These are phyloP conservation scores for Microchirus variegatus DNA, from an alignment of 2,797 vertebrate species.

Conservation along the genomic window DNA sequence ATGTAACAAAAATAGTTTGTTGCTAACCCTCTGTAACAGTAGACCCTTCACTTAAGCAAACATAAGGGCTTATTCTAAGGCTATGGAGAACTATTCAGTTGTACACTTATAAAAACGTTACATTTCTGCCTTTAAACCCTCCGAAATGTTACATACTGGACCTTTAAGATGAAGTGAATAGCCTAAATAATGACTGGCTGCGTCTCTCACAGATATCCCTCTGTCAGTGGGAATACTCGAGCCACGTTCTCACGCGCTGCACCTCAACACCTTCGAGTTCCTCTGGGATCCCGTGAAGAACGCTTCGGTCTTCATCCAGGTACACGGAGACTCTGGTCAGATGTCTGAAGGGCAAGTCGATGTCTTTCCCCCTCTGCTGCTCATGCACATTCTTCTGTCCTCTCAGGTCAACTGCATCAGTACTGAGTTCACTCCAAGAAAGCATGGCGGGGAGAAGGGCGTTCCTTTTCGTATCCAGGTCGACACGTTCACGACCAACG, in stretches of 20 bases:
- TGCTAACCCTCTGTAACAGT: too few species aligned
- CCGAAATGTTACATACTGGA: too few species aligned
- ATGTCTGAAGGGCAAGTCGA: too few species aligned
- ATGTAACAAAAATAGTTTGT: too few species aligned
- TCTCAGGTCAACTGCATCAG: conserved; percentile 96
- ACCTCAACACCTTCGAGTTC: conserved; percentile 94
- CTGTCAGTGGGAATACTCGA: conserved; percentile 93
- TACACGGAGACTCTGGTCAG: conserved; percentile 47
- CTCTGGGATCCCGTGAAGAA: conserved; percentile 94
- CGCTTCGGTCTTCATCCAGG: conserved; percentile 94
- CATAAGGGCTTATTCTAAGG: too few species aligned
- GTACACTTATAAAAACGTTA: too few species aligned
- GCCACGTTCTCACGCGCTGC: conserved; percentile 87
- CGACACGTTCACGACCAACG: conserved; percentile 90
- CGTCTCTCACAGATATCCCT: conserved; percentile 86
- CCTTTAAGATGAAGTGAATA: background rate
- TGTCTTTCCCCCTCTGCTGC: too few species aligned
- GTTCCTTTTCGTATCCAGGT: conserved; percentile 95
- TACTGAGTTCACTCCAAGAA: conserved; percentile 95
- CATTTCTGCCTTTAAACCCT: too few species aligned
- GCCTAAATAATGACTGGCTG: background rate
- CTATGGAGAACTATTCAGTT: too few species aligned
- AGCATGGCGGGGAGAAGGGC: conserved; percentile 96
- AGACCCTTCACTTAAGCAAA: too few species aligned
- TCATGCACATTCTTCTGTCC: background rate